Evolutionary conservation across 2,113 vertebrate genomes (phyloP).

Genomic region (Brachypteracias leptosomus): DNA sequence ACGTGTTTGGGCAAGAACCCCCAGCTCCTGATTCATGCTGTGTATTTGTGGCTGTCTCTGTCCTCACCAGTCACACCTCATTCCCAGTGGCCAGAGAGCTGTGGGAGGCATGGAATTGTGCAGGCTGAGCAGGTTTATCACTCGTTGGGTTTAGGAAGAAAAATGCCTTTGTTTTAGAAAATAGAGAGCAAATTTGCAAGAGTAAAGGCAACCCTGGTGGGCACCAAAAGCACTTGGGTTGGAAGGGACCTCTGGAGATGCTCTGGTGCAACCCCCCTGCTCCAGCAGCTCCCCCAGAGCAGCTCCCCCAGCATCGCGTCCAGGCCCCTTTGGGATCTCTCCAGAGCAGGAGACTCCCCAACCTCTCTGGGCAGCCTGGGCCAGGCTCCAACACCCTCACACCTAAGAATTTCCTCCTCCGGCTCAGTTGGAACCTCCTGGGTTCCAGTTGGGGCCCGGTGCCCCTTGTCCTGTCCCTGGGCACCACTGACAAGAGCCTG

Average conservation of each 20-base stretch:
- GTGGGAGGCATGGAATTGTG: too few relatives aligned
- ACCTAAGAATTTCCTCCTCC: too few relatives aligned
- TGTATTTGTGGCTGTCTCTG: not conserved
- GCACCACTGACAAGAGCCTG: too few relatives aligned
- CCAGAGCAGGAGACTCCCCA: too few relatives aligned
- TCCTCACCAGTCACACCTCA: not conserved
- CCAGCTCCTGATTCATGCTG: not conserved
- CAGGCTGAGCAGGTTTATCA: not conserved
- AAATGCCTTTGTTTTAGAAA: not conserved
- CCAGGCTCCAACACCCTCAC: too few relatives aligned
- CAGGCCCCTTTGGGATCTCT: too few relatives aligned
- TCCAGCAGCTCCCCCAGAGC: not conserved
- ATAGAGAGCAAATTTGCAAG: not conserved
- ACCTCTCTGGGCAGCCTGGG: too few relatives aligned
- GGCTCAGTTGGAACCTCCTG: too few relatives aligned
- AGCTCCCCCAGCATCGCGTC: not conserved
- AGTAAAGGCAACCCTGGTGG: not conserved
- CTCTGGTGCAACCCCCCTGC: not conserved
- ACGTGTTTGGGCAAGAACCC: not conserved
- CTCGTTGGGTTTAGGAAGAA: not conserved
- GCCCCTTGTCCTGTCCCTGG: too few relatives aligned
- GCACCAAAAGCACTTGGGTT: not conserved
- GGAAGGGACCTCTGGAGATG: not conserved
- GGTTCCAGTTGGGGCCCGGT: too few relatives aligned
- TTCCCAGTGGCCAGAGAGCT: not conserved